phyloP scores from a whole-genome alignment of 2,888 invertebrate genomes.

The Trichacis sp. region DNA sequence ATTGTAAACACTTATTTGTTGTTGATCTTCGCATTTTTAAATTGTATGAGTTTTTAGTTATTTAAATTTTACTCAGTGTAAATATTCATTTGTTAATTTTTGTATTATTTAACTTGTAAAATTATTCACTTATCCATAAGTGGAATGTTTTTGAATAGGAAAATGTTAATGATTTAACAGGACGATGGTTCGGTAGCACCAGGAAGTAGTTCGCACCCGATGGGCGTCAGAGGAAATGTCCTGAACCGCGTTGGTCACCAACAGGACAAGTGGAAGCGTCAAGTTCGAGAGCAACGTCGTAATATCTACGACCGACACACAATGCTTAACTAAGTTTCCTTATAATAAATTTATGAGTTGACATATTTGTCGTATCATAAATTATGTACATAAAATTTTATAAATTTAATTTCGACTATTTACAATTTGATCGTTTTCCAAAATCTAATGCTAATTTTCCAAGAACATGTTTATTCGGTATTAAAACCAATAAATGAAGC shows the following conservation, averaged over 20 bases:
- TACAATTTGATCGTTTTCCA: neutral
- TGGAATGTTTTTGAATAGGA: neutral
- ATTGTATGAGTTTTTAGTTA: no score
- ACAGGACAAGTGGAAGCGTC: conserved; percentile 97
- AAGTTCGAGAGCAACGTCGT: conserved; percentile 93
- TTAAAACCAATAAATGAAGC: neutral
- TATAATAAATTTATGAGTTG: neutral
- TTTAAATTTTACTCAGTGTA: neutral
- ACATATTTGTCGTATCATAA: conserved; percentile 5
- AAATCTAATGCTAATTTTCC: neutral
- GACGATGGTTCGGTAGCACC: conserved; percentile 76
- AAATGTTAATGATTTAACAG: conserved; percentile 41
- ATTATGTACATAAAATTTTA: conserved; percentile 20
- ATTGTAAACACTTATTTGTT: no score
- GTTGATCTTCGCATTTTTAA: no score
- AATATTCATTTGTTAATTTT: neutral
- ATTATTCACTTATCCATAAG: no score
- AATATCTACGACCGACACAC: conserved; percentile 98
- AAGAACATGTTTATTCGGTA: neutral
- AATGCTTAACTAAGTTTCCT: conserved; percentile 86
- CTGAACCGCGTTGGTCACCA: conserved; percentile 95
- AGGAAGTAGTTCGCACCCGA: conserved; percentile 79
- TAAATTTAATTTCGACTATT: conserved; percentile 11
- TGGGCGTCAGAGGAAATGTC: conserved; percentile 83
- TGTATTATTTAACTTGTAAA: no score